Percentiles rank a stretch among this genome's conserved stretches.
Evolutionary conservation across 1,140 invertebrate genomes (phyloP).

Genomic region (Drosophila virilis): DNA sequence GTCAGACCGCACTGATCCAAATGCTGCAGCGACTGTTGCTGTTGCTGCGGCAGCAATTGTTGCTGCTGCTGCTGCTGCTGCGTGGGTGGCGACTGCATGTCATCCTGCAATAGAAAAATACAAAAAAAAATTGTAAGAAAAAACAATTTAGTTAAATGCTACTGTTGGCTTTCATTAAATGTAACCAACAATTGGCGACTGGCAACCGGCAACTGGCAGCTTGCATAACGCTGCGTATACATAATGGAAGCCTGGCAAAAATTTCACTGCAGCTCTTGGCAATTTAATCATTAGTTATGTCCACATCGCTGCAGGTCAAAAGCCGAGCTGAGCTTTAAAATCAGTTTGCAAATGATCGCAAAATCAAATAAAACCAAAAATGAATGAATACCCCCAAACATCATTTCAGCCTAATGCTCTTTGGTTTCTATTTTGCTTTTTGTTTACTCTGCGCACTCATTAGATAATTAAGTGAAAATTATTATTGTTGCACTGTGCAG

Average conservation of each 20-base stretch:
- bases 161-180: slow-evolving; percentile 15
- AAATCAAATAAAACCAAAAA: slow-evolving; percentile 38
- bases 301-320: slow-evolving; percentile 46
- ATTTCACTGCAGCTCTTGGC: slow-evolving; percentile 45
- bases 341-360: slow-evolving; percentile 73
- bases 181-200: slow-evolving; percentile 18
- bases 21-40: slow-evolving; percentile 42
- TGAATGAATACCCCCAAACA: slow-evolving; percentile 11
- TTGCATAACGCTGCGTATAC: slow-evolving; percentile 49
- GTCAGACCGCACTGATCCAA: slow-evolving; percentile 83
- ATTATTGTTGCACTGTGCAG: slow-evolving; percentile 42
- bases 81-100: slow-evolving; percentile 48
- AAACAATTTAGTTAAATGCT: slow-evolving; percentile 13
- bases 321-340: slow-evolving; percentile 9
- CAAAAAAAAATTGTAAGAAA: background rate
- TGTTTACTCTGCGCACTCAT: slow-evolving; percentile 45
- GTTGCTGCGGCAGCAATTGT: slow-evolving; percentile 24
- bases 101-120: slow-evolving; percentile 57
- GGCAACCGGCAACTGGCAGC: background rate
- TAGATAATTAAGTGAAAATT: slow-evolving; percentile 82
- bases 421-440: slow-evolving; percentile 12
- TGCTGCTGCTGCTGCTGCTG: slow-evolving; percentile 40
- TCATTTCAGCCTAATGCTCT: slow-evolving; percentile 35
- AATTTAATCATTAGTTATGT: slow-evolving; percentile 77
- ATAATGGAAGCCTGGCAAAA: slow-evolving; percentile 27